Conservation (phyloP, 1,140 invertebrate genomes). For the Hermetia illucens region DNA sequence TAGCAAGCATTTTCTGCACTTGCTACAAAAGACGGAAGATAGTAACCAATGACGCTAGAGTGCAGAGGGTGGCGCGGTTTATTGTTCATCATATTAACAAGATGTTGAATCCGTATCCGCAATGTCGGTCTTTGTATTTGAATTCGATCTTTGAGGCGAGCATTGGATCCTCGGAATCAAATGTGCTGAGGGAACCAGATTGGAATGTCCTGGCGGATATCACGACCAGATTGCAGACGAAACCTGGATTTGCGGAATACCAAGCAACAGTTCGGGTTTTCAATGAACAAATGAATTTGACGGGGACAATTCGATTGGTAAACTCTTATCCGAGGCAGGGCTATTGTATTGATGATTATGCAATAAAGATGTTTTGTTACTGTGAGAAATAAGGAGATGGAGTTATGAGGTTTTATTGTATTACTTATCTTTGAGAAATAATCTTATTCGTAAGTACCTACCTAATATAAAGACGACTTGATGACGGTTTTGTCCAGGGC, state of each 20-base stretch:
- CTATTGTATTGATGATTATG: slow-evolving; percentile 55
- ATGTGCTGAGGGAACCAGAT: slow-evolving; percentile 26
- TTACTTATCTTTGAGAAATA: no score
- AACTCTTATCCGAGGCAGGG: slow-evolving; percentile 72
- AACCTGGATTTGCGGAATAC: slow-evolving; percentile 57
- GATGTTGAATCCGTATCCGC: slow-evolving; percentile 38
- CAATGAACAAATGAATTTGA: slow-evolving; percentile 32
- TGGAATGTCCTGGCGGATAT: slow-evolving; percentile 37
- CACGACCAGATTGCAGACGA: slow-evolving; percentile 46
- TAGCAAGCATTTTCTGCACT: slow-evolving; percentile 71
- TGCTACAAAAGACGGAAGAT: slow-evolving; percentile 49
- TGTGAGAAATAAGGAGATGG: slow-evolving; percentile 33
- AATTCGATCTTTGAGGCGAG: slow-evolving; percentile 25
- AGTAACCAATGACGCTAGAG: slow-evolving; percentile 32
- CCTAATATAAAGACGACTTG: no score
- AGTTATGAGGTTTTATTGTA: not conserved
- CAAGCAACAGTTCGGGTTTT: slow-evolving; percentile 50
- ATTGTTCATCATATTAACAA: slow-evolving; percentile 48
- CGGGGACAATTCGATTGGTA: slow-evolving; percentile 59
- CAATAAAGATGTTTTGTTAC: slow-evolving; percentile 65
- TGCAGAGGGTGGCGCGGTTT: slow-evolving; percentile 35
- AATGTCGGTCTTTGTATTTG: slow-evolving; percentile 36
- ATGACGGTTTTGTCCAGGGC: no score
- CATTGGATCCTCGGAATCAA: slow-evolving; percentile 20
- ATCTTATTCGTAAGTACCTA: no score